A percentile compares a stretch with the other conserved stretches of the same genome.
These are phyloP conservation scores for Crematogaster levior DNA, from an alignment of 2,888 invertebrate species.

Conservation along the genomic window DNA sequence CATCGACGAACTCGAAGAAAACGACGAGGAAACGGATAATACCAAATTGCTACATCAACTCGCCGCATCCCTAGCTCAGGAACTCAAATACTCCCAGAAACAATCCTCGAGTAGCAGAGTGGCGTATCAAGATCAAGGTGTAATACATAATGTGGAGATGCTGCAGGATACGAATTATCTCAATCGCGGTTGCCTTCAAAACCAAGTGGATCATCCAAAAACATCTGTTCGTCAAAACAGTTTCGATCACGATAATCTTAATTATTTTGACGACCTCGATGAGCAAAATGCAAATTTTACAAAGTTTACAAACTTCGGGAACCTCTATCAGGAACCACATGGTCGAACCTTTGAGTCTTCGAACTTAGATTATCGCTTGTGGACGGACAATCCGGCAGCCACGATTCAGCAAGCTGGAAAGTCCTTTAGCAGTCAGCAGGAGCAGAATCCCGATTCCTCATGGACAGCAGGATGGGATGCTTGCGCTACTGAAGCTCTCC, in stretches of 20 bases:
- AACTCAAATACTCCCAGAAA: constrained; percentile 76
- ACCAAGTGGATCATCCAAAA: constrained; percentile 25
- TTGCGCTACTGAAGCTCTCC: constrained; percentile 80
- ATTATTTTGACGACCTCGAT: constrained; percentile 9
- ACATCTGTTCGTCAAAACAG: constrained; percentile 3
- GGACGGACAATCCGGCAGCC: constrained; percentile 49
- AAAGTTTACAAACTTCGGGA: constrained; percentile 32
- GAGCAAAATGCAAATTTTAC: constrained; percentile 14
- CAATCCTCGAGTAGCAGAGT: constrained; percentile 42
- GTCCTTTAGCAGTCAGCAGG: constrained; percentile 24
- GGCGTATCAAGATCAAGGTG: constrained; percentile 47
- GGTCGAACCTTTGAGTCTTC: constrained; percentile 24
- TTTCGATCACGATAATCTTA: neutral
- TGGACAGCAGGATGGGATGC: constrained; percentile 83
- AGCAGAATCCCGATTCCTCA: constrained; percentile 66
- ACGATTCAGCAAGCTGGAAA: neutral
- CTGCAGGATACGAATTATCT: constrained; percentile 65
- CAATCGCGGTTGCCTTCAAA: constrained; percentile 55
- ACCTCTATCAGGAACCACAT: constrained; percentile 13
- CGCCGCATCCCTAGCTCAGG: constrained; percentile 79
- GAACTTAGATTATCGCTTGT: constrained; percentile 54
- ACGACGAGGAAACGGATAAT: constrained; percentile 68
- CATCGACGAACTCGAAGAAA: constrained; percentile 73
- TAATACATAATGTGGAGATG: constrained; percentile 72
- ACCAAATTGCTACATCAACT: constrained; percentile 78